These are phyloP conservation scores for Drosophila basisetae DNA, from an alignment of 2,888 invertebrate genomes.

Conservation along the genomic window DNA sequence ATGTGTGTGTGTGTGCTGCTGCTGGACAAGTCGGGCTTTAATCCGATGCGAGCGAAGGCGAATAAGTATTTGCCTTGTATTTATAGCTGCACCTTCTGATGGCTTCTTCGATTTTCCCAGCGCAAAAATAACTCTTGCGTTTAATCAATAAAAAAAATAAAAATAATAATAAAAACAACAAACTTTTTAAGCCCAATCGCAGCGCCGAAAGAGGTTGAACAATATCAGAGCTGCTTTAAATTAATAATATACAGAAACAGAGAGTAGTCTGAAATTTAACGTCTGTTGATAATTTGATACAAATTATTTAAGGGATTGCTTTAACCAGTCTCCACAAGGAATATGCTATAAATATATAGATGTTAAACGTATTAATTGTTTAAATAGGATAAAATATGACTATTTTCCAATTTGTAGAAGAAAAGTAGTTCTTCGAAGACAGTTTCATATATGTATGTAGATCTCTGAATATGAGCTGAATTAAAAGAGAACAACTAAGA, in stretches of 20 bases:
- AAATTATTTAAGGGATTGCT: slow-evolving; percentile 1
- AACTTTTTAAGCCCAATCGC: slow-evolving; percentile 7
- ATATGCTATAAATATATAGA: neutral
- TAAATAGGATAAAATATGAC: neutral
- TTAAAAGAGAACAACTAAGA: neutral
- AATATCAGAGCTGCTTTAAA: slow-evolving; percentile 20
- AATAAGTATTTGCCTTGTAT: slow-evolving; percentile 43
- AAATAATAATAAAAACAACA: slow-evolving; percentile 16
- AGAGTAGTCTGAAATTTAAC: slow-evolving; percentile 3
- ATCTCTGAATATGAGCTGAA: neutral
- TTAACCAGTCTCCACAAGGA: neutral
- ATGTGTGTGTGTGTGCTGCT: slow-evolving; percentile 8
- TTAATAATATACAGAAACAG: slow-evolving; percentile 9
- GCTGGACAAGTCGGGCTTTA: slow-evolving; percentile 44
- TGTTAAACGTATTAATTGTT: neutral
- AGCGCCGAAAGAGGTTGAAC: slow-evolving; percentile 3
- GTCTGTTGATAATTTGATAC: neutral
- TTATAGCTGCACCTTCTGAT: slow-evolving; percentile 51
- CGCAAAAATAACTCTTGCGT: slow-evolving; percentile 48
- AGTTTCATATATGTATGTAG: neutral
- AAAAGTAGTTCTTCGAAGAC: neutral
- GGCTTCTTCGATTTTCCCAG: slow-evolving; percentile 17
- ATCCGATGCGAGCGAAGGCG: slow-evolving; percentile 33
- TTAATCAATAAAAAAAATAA: slow-evolving; percentile 49
- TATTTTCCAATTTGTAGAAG: neutral